Evolutionary conservation across 1,140 invertebrate species (phyloP).

Genomic region (Dendrolimus punctatus): DNA sequence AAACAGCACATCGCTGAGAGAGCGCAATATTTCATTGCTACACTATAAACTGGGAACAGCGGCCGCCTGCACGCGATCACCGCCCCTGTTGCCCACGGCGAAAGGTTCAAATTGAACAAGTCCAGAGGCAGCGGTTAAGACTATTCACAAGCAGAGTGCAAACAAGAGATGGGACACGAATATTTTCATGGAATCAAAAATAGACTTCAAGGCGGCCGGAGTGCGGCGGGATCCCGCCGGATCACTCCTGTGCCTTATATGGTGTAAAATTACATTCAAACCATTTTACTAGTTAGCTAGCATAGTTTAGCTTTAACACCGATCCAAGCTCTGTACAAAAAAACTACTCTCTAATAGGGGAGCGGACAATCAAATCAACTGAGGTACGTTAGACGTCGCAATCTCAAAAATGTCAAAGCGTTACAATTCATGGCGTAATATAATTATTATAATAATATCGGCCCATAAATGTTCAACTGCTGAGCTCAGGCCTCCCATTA

Average conservation of each 20-base stretch:
- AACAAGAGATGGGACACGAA: conserved; percentile 37
- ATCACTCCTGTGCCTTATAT: conserved; percentile 9
- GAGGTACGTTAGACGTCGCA: no score
- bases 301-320: no score
- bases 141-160: conserved; percentile 9
- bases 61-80: conserved; percentile 1
- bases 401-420: no score
- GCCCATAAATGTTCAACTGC: no score
- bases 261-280: background rate
- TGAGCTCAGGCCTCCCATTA: no score
- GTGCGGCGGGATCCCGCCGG: conserved; percentile 3
- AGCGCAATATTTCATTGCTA: conserved; percentile 14
- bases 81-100: background rate
- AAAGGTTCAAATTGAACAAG: conserved; percentile 1
- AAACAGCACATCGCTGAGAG: conserved; percentile 8
- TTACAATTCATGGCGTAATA: no score
- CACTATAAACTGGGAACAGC: conserved; percentile 8
- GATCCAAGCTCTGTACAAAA: no score
- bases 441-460: no score
- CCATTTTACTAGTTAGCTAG: no score
- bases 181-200: conserved; percentile 45
- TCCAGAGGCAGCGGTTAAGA: conserved; percentile 5
- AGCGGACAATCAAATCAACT: no score
- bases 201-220: conserved; percentile 20
- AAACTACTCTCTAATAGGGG: no score